A percentile compares a stretch with the other conserved stretches of the same genome.
These are phyloP conservation scores for Antedon bifida DNA, from an alignment of 35 echinoderm and acorn worm genomes.

Conservation along the genomic window DNA sequence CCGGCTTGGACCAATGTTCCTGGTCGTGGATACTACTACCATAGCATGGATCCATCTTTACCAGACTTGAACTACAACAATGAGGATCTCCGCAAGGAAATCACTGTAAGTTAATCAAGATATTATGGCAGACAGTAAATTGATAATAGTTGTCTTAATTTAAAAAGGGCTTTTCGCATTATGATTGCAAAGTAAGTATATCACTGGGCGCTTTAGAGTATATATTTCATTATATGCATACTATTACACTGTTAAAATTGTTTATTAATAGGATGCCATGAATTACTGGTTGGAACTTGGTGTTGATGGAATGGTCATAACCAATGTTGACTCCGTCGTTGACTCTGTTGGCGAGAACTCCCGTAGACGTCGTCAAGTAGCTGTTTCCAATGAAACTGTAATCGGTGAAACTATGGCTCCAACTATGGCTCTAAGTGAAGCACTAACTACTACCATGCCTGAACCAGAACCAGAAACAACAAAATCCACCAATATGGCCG, in stretches of 20 bases:
- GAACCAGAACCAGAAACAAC: too few species aligned
- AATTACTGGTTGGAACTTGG: constrained; percentile 44
- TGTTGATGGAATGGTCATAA: constrained; percentile 65
- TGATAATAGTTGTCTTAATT: too few species aligned
- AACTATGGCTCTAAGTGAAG: not conserved
- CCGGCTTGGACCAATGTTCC: constrained; percentile 41
- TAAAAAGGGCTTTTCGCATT: too few species aligned
- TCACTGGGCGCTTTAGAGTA: too few species aligned
- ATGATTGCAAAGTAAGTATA: too few species aligned
- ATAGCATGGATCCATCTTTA: constrained; percentile 13
- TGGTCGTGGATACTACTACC: constrained; percentile 55
- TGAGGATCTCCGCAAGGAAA: constrained; percentile 16
- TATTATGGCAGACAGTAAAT: not conserved
- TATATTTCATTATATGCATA: too few species aligned
- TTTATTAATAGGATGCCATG: constrained; percentile 31
- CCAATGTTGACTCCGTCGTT: constrained; percentile 39
- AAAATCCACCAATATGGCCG: too few species aligned
- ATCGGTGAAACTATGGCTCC: not conserved
- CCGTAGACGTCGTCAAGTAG: constrained; percentile 31
- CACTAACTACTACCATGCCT: not conserved
- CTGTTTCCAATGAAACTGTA: not conserved
- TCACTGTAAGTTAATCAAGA: constrained; percentile 26
- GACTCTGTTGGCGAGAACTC: constrained; percentile 9
- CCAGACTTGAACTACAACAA: constrained; percentile 70
- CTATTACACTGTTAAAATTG: too few species aligned